Conservation (phyloP, 2,797 vertebrate species). For the Manis crassicaudata region DNA sequence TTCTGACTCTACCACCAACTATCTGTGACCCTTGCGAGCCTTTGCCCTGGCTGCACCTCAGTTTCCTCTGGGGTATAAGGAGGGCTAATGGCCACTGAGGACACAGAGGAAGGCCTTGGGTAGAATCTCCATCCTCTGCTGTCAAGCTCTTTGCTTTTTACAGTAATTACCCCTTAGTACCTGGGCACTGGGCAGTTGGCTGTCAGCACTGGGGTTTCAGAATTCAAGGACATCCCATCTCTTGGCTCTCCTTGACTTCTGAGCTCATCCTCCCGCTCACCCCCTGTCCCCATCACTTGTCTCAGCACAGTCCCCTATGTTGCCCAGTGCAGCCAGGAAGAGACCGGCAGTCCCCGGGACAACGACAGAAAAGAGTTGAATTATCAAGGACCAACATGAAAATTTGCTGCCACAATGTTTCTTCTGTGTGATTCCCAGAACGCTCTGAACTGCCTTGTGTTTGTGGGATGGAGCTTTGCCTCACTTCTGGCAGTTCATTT, state of each 20-base stretch:
- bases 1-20: not conserved
- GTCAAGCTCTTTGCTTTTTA: not conserved
- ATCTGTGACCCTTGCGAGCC: not conserved
- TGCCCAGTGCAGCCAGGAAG: not conserved
- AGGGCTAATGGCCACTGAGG: not conserved
- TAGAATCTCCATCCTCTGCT: not conserved
- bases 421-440: not conserved
- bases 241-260: not conserved
- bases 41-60: not conserved
- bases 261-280: not conserved
- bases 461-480: not conserved
- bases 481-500: not conserved
- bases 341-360: not conserved
- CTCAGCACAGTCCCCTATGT: not conserved
- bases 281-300: not conserved
- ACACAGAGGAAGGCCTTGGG: not conserved
- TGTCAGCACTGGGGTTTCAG: not conserved
- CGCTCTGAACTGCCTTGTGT: not conserved
- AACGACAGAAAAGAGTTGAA: conserved; percentile 35
- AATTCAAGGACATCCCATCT: not conserved
- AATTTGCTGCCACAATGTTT: not conserved
- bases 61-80: not conserved
- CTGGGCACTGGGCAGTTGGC: not conserved
- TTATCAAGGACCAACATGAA: not conserved
- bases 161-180: conserved; percentile 14